These are phyloP conservation scores for Dromococcyx pavoninus DNA, from an alignment of 2,797 vertebrate genomes.

Conservation along the genomic window DNA sequence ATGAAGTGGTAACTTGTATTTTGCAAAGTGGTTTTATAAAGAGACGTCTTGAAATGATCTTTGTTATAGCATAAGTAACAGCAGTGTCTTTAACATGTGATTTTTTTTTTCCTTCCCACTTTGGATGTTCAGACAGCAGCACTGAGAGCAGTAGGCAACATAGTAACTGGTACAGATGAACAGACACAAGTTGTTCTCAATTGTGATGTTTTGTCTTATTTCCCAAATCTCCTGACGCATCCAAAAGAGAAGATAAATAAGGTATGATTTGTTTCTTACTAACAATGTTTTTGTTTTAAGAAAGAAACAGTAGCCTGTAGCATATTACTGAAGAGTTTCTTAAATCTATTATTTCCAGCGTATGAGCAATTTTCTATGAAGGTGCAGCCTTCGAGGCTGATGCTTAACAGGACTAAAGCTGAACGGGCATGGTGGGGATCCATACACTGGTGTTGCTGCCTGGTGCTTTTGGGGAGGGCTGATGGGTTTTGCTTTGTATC, in stretches of 20 bases:
- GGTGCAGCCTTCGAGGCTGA: background rate
- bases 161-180: conserved; percentile 97
- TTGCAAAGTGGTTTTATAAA: background rate
- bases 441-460: background rate
- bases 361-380: background rate
- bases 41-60: background rate
- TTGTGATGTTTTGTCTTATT: conserved; percentile 96
- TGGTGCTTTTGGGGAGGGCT: background rate
- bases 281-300: background rate
- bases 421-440: background rate
- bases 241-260: conserved; percentile 99
- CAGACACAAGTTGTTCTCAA: conserved; percentile 99
- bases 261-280: conserved; percentile 74
- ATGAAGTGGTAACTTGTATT: conserved; percentile 1
- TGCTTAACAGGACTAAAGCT: background rate
- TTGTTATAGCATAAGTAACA: conserved; percentile 3
- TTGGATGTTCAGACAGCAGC: conserved; percentile 87
- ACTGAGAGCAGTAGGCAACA: conserved; percentile 97
- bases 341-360: rapidly evolving
- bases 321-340: background rate
- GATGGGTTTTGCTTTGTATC: background rate
- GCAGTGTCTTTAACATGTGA: conserved; percentile 22
- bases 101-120: conserved; percentile 36
- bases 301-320: background rate
- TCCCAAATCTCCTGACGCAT: conserved; percentile 95